Evolutionary conservation across 2,113 vertebrate species (phyloP).

Genomic region (Rhegmatorhina hoffmannsi): DNA sequence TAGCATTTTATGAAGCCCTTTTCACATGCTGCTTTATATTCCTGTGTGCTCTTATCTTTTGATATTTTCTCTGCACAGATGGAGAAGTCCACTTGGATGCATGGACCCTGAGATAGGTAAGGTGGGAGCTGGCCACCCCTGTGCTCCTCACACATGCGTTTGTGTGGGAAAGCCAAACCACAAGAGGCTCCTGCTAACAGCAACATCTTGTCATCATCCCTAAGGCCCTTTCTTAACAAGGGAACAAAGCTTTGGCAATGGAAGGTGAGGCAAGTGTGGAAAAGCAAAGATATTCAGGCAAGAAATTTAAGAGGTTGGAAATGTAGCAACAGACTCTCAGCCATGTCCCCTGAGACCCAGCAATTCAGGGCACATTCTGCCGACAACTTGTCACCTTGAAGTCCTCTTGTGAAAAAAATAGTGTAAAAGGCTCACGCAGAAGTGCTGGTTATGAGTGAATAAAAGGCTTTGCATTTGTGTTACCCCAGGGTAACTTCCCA

Average conservation of each 20-base stretch:
- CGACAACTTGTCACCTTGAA: not conserved
- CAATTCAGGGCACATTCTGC: not conserved
- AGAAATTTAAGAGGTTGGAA: not conserved
- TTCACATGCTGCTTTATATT: accelerated
- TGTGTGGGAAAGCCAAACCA: not conserved
- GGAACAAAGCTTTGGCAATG: not conserved
- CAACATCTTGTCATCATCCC: not conserved
- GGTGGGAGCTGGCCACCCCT: not conserved
- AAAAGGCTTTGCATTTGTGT: not conserved
- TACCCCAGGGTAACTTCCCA: not conserved
- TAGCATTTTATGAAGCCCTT: not conserved
- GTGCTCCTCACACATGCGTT: not conserved
- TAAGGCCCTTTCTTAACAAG: not conserved
- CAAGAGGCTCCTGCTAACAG: not conserved
- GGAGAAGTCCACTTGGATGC: not conserved
- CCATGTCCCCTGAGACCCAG: not conserved
- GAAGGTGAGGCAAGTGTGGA: not conserved
- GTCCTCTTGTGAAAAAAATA: not conserved
- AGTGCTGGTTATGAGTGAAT: not conserved
- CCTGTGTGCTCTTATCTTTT: not conserved
- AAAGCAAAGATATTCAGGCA: not conserved
- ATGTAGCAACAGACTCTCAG: not conserved
- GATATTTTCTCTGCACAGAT: not conserved
- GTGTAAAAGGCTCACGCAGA: not conserved
- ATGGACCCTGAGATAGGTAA: not conserved